Evolutionary conservation across 2,888 invertebrate genomes (phyloP).

Genomic region (Brachynemurus nebulosus): DNA sequence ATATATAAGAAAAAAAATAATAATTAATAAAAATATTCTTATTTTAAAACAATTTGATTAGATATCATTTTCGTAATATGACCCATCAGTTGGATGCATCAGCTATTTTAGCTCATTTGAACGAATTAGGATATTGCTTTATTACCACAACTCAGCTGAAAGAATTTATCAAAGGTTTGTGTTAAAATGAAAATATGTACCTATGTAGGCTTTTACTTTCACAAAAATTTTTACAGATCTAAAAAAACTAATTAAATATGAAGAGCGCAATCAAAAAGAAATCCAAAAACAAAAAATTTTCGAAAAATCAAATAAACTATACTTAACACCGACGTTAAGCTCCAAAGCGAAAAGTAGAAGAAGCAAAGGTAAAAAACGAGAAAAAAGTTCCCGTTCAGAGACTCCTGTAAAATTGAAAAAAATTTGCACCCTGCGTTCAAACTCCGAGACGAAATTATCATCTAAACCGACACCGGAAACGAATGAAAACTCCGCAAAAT

Average conservation of each 20-base stretch:
- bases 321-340: slow-evolving; percentile 36
- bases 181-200: neutral
- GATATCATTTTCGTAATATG: too few species aligned
- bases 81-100: slow-evolving; percentile 45
- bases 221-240: slow-evolving; percentile 38
- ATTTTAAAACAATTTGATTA: too few species aligned
- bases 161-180: slow-evolving; percentile 61
- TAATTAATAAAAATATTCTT: too few species aligned
- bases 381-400: too few species aligned
- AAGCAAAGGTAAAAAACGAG: too few species aligned
- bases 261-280: slow-evolving; percentile 33
- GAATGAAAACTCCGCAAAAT: too few species aligned
- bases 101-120: slow-evolving; percentile 58
- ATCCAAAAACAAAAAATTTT: neutral
- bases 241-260: slow-evolving; percentile 51
- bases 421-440: too few species aligned
- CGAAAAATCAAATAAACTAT: slow-evolving; percentile 20
- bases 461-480: too few species aligned
- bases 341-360: slow-evolving; percentile 29
- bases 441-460: too few species aligned
- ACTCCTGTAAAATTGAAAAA: too few species aligned
- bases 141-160: slow-evolving; percentile 60
- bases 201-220: slow-evolving; percentile 8
- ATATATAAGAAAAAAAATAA: too few species aligned
- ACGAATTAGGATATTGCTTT: slow-evolving; percentile 61